Evolutionary conservation across 1,140 invertebrate genomes (phyloP).

Genomic region (Drosophila elegans): DNA sequence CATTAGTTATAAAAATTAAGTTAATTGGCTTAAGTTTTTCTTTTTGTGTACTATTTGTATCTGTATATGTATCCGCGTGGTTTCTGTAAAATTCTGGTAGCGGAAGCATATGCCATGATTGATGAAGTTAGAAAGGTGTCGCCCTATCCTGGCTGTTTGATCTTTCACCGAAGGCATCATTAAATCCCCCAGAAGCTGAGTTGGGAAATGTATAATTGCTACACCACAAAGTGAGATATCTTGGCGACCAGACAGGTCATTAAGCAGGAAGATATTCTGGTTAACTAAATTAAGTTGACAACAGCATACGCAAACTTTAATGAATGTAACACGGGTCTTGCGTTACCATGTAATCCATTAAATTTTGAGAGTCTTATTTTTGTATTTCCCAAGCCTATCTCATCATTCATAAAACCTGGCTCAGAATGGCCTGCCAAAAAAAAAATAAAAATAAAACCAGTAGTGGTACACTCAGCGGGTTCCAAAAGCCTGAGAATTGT

Average conservation of each 20-base stretch:
- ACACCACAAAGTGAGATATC: constrained; percentile 20
- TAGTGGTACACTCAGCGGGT: constrained; percentile 26
- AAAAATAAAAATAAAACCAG: constrained; percentile 13
- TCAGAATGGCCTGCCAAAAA: constrained; percentile 7
- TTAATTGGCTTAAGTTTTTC: background rate
- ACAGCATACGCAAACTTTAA: constrained; percentile 4
- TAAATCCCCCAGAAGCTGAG: constrained; percentile 30
- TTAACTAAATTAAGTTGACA: constrained; percentile 31
- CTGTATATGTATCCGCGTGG: constrained; percentile 15
- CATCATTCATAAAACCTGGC: constrained; percentile 5
- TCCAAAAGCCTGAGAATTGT: constrained; percentile 1
- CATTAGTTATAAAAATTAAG: too few relatives aligned
- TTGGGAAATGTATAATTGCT: constrained; percentile 31
- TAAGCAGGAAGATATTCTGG: constrained; percentile 26
- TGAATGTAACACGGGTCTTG: constrained; percentile 6
- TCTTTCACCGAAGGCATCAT: constrained; percentile 41
- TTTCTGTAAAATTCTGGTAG: constrained; percentile 26
- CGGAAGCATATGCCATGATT: constrained; percentile 69
- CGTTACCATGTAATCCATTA: constrained; percentile 4
- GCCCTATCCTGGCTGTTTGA: constrained; percentile 60
- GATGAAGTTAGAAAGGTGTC: constrained; percentile 69
- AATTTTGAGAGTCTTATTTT: background rate
- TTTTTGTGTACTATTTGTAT: constrained; percentile 1
- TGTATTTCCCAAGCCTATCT: background rate
- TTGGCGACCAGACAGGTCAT: constrained; percentile 23